phyloP scores from a whole-genome alignment of 2,888 invertebrate species.

The Chironomus tentans region DNA sequence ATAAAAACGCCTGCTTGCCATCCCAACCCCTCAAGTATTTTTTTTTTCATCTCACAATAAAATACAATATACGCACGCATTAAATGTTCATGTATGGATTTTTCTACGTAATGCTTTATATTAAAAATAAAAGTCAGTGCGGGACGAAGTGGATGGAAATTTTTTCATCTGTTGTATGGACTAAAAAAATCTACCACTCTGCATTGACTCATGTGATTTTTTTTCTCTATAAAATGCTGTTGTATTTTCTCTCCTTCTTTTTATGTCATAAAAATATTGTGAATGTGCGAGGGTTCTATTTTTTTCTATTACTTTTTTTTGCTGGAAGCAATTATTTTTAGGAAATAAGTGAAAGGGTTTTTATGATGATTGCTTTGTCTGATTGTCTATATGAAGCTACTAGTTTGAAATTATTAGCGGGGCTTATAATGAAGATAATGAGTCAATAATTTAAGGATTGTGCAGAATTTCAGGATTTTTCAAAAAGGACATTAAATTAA shows the following conservation, averaged over 20 bases:
- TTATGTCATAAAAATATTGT: constrained; percentile 13
- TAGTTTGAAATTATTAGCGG: too few relatives aligned
- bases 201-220: neutral
- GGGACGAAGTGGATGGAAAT: neutral
- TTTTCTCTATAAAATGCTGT: neutral
- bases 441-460: too few relatives aligned
- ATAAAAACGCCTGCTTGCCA: neutral
- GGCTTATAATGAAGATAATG: too few relatives aligned
- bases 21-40: neutral
- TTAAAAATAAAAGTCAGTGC: constrained; percentile 5
- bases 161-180: neutral
- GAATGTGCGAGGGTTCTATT: neutral
- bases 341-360: neutral
- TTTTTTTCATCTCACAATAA: neutral
- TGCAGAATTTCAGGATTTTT: too few relatives aligned
- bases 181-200: neutral
- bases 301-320: neutral
- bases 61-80: too few relatives aligned
- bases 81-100: neutral
- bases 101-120: neutral
- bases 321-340: neutral
- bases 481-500: too few relatives aligned
- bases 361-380: neutral
- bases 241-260: neutral
- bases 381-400: neutral